A percentile compares a stretch with the other conserved stretches of the same genome.
These are phyloP conservation scores for Lasaia peninsularis DNA, from an alignment of 1,140 invertebrate genomes.

Conservation along the genomic window DNA sequence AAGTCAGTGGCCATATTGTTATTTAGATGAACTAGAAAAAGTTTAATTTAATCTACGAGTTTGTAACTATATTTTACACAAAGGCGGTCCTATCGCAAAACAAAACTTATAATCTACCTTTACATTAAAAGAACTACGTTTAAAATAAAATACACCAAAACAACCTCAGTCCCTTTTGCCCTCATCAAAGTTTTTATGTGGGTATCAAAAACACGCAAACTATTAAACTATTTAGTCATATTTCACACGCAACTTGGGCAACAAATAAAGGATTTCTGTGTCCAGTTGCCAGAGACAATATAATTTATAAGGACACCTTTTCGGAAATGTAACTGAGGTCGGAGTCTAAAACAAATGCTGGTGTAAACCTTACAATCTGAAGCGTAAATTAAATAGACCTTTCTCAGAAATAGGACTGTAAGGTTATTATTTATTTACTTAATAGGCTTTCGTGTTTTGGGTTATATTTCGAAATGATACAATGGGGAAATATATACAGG, in stretches of 20 bases:
- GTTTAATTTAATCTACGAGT: too few relatives aligned
- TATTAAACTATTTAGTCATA: background rate
- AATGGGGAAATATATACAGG: background rate
- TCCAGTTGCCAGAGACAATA: background rate
- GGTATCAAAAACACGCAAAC: too few relatives aligned
- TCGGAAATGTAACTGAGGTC: conserved; percentile 6
- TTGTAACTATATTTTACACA: too few relatives aligned
- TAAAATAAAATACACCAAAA: background rate
- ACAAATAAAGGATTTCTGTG: conserved; percentile 5
- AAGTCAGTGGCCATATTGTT: too few relatives aligned
- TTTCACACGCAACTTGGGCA: background rate
- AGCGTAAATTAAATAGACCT: conserved; percentile 1
- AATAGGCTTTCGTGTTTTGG: background rate
- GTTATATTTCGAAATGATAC: background rate
- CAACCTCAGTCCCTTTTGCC: background rate
- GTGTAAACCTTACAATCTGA: background rate
- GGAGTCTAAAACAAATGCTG: background rate
- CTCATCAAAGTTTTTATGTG: too few relatives aligned
- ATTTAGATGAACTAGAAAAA: too few relatives aligned
- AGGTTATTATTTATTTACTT: background rate
- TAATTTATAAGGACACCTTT: conserved; percentile 6
- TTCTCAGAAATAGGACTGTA: background rate
- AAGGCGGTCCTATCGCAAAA: too few relatives aligned
- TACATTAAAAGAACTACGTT: too few relatives aligned
- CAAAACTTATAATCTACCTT: too few relatives aligned